These are phyloP conservation scores for Cryptophagus acutangulus DNA, from an alignment of 2,888 invertebrate genomes.

Conservation along the genomic window DNA sequence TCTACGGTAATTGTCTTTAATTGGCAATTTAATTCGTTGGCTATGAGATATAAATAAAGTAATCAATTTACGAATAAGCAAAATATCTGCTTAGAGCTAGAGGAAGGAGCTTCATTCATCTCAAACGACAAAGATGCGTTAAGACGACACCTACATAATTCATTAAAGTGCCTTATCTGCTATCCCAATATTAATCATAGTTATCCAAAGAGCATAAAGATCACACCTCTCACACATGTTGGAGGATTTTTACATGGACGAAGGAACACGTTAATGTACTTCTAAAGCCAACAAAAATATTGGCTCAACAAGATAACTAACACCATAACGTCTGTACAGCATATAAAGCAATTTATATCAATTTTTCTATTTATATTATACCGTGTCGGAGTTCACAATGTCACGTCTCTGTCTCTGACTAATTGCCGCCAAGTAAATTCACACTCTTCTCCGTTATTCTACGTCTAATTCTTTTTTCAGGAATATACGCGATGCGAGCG, in stretches of 20 bases:
- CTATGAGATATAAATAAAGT: no score
- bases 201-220: slow-evolving; percentile 41
- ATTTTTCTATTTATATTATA: slow-evolving; percentile 21
- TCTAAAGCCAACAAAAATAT: slow-evolving; percentile 39
- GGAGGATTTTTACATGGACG: slow-evolving; percentile 37
- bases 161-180: slow-evolving; percentile 41
- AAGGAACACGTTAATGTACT: slow-evolving; percentile 46
- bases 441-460: slow-evolving; percentile 5
- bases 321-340: slow-evolving; percentile 39
- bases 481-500: slow-evolving; percentile 1
- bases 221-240: slow-evolving; percentile 43
- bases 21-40: no score
- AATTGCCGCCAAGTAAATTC: slow-evolving; percentile 23
- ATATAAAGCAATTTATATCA: slow-evolving; percentile 42
- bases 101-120: slow-evolving; percentile 23
- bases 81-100: no score
- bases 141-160: slow-evolving; percentile 41
- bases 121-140: slow-evolving; percentile 25
- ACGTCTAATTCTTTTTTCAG: neutral
- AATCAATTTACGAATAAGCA: no score
- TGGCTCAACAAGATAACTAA: slow-evolving; percentile 42
- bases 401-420: slow-evolving; percentile 37
- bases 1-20: no score
- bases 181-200: slow-evolving; percentile 43
- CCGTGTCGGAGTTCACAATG: slow-evolving; percentile 35